Percentiles rank a stretch among this genome's conserved stretches.
Evolutionary conservation across 2,888 invertebrate species (phyloP).

Genomic region (Ornithoptera priamus): DNA sequence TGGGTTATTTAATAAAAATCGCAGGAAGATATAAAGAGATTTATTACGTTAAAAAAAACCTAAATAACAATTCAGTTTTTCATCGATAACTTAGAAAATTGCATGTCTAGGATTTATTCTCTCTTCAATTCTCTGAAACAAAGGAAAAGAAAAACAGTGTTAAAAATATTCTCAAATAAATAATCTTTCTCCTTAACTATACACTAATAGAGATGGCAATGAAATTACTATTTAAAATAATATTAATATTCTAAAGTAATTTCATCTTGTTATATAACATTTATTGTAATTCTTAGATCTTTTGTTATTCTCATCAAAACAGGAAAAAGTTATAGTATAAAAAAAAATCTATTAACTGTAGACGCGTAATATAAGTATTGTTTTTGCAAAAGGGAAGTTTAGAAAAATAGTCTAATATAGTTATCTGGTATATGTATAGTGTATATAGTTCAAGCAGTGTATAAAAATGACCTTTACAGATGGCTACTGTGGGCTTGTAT

Average conservation of each 20-base stretch:
- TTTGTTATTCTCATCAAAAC: too few relatives aligned
- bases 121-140: conserved; percentile 28
- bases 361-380: too few relatives aligned
- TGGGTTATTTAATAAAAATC: background rate
- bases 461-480: background rate
- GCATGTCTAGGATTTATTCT: conserved; percentile 22
- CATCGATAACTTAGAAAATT: background rate
- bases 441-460: background rate
- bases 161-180: background rate
- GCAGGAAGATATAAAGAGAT: background rate
- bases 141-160: conserved; percentile 1
- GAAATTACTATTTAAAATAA: background rate
- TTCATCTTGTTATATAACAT: too few relatives aligned
- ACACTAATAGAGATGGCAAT: background rate
- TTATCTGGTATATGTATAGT: too few relatives aligned
- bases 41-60: background rate
- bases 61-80: background rate
- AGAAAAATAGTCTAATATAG: too few relatives aligned
- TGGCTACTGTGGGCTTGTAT: too few relatives aligned
- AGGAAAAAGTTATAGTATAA: too few relatives aligned
- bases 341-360: too few relatives aligned
- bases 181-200: background rate
- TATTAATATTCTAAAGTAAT: too few relatives aligned
- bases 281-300: too few relatives aligned
- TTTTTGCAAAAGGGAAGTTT: too few relatives aligned